Base-by-base conservation (phyloP, 2,113 vertebrate genomes). In the human region DNA sequence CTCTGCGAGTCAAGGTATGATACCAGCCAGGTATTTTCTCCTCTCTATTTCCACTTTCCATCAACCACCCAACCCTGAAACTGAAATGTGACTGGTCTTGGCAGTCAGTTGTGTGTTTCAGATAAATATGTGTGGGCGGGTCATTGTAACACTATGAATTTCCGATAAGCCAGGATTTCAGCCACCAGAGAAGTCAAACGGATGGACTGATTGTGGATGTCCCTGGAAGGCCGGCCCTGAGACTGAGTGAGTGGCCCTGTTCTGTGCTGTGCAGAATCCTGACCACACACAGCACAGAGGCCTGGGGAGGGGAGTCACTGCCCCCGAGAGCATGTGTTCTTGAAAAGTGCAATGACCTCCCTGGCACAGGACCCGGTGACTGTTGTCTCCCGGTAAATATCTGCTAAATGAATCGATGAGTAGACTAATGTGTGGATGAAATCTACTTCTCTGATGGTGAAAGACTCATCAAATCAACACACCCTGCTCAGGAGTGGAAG, bases 181-280 rank as follows among this genome's bases (percentile, higher is more conserved):
- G 20, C 85, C 57, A 17, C 18, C 40, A 14, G 57, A 27, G n/a
- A 76, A 70, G 12, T 12, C 32, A 68, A 48, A 8, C 2, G 48
- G 66, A 82, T 18, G 5, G 84, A 32, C 5, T 75, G 22, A 18
- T 32, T 82, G 32, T 59, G 18, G 30, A 1, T 0, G 1, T 84
- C 20, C 14, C 6, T 30, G 2, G 27, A 40, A 70, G 48, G 35
- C 25, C 8, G 27, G 0, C 57, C 25, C 0, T 6, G 38, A 89
- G 90, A 52, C 7, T 9, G 14, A 13, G 16, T 17, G 9, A 3
- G 8, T 3, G 6, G 38, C 23, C n/a, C 6, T 3, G 3, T 10
- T 10, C 13, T 17, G 10, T 30, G 0, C 1, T 8, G 66, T 1
- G 4, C 35, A 70, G 68, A 35, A 70, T 35, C 72, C 22, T 22